phyloP scores from a whole-genome alignment of 2,797 vertebrate species.

The Crax fasciolata region DNA sequence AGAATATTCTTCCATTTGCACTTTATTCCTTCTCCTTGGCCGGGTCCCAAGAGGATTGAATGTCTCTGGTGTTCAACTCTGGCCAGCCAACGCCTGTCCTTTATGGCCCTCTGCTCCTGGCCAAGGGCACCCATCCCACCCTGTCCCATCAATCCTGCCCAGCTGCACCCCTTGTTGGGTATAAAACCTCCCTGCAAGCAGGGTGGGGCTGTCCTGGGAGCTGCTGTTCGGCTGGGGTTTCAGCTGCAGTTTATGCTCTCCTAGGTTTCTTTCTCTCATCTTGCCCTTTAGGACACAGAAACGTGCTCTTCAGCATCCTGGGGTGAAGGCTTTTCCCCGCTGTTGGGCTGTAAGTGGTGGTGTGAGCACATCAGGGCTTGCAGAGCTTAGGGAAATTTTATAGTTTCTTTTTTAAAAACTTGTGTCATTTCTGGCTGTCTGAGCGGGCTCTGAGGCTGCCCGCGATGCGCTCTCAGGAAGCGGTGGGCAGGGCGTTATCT shows the following conservation, averaged over 20 bases:
- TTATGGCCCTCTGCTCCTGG: not conserved
- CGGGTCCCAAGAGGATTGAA: not conserved
- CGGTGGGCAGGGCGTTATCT: not conserved
- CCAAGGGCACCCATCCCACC: not conserved
- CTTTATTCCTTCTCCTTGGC: not conserved
- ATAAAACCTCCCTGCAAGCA: not conserved
- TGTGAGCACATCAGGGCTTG: not conserved
- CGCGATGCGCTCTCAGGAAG: not conserved
- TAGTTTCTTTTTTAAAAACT: not conserved
- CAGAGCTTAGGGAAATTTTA: not conserved
- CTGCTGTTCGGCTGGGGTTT: not conserved
- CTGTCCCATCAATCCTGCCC: not conserved
- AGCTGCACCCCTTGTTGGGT: not conserved
- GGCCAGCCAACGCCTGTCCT: not conserved
- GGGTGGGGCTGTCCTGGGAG: not conserved
- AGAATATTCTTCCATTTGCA: not conserved
- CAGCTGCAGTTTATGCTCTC: not conserved
- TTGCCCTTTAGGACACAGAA: not conserved
- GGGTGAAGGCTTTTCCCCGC: not conserved
- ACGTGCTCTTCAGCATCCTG: not conserved
- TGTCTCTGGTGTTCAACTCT: not conserved
- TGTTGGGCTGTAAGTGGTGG: accelerated
- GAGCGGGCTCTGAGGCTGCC: not conserved
- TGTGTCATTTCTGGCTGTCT: not conserved
- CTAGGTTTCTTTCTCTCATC: not conserved